Base-by-base conservation (phyloP, 1,140 invertebrate genomes). In the Drosophila tristis region DNA sequence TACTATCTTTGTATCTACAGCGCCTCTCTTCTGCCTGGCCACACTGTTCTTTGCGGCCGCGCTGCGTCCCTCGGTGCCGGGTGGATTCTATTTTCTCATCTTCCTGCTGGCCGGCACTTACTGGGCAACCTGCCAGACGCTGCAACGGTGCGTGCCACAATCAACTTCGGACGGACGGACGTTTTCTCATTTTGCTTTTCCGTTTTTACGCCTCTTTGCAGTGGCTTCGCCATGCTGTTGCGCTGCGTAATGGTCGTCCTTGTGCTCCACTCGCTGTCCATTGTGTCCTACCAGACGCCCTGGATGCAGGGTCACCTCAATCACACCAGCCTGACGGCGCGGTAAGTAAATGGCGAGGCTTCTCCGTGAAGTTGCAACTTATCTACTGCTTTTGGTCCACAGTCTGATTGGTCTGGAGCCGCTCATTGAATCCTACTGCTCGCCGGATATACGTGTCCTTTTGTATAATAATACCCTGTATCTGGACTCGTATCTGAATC, bases 221-320 rank as follows among this genome's bases (percentile, higher is more conserved):
- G 94, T 63, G 95, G 94, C 1, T 98, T 98, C 90, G 96, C 95
- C 0, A 93, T 96, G 31, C 84, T 97, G 42, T 94, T 96, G 77
- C 94, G 95, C 42, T 93, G 95, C 51, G 80, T 98, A 8, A 95
- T 97, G 93, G 90, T 95, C 2, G 94, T 97, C 67, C 95, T 96
- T 73, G 95, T 95, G 2, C 80, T 95, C 13, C 98, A 99, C 85
- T 94, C 98, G 49, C 81, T 95, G 0, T 92, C 94, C 4, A 86
- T 98, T n/a, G 95, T 97, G 73, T 93, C 96, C 2, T 98, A 98
- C 91, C 98, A 99, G 92, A 95, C 97, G 75, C 95, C 97, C 78
- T 97, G 96, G 94, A 93, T 96, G 55, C 96, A 98, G 78, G 94
- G 96, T 26, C 86, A 95, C 5, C 90, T 98, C 47, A 74, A 84